Evolutionary conservation across 2,113 vertebrate genomes (phyloP), one percentile per base, ranked within the genome.

Genomic region (Euleptes europaea): DNA sequence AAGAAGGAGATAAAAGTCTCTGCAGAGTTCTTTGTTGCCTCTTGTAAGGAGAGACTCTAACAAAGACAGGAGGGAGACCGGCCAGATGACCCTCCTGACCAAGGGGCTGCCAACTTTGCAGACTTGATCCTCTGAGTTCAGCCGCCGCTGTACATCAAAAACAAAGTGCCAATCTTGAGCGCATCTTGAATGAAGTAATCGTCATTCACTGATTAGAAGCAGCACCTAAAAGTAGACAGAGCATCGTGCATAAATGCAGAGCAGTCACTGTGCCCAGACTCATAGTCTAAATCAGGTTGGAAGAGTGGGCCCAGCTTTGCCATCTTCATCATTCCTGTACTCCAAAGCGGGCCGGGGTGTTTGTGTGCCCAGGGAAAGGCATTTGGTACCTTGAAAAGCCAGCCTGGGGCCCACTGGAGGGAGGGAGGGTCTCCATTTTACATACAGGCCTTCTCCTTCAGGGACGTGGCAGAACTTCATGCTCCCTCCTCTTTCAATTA

Each of bases 11-110:
- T 15, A 5, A 8, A 72, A 23, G 47, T 11, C 31, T 28, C 26
- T 19, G 0, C 12, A 10, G 7, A 0, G 0, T 3, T n/a, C 17
- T 23, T n/a, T 71, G 69, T 5, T 72, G 11, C 57, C 28, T n/a
- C 66, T 44, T 28, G 65, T 54, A 47, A 31, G 11, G 28, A 81
- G 38, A 19, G 14, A 26, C 15, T 42, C 54, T n/a, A n/a, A n/a
- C n/a, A n/a, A n/a, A n/a, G n/a, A 23, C 31, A 2, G 33, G 66
- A 19, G 40, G 11, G 5, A 8, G 75, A 11, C 1, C 0, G 0
- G 63, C 1, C 35, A 65, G 9, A 21, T 51, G 51, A 13, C 7
- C 23, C 54, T 40, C 6, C 63, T 78, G 26, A 28, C 76, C 21
- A 6, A 1, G 66, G 65, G 0, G 35, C 28, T 35, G 76, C 44